Evolutionary conservation across 2,113 vertebrate species (phyloP).

Genomic region (Heptranchias perlo): DNA sequence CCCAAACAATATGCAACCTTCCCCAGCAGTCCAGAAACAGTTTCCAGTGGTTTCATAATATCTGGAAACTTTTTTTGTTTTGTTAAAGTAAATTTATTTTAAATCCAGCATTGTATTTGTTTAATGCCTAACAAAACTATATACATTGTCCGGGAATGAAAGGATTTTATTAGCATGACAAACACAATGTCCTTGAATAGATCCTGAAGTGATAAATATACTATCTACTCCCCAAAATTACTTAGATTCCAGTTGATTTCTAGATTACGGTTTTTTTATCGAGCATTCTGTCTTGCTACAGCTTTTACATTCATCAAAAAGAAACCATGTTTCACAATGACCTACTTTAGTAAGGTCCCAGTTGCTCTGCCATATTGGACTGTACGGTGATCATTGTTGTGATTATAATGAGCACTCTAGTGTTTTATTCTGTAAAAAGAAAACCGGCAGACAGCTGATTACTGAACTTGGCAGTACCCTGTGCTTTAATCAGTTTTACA

Average conservation of each 20-base stretch:
- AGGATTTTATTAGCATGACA: constrained; percentile 6
- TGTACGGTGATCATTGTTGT: constrained; percentile 13
- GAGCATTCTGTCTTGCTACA: neutral
- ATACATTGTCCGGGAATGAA: neutral
- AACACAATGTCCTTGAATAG: constrained; percentile 7
- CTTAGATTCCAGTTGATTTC: neutral
- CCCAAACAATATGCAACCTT: neutral
- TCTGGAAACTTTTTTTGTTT: neutral
- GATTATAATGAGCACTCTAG: neutral
- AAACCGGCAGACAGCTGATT: neutral
- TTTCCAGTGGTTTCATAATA: neutral
- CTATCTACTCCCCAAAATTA: neutral
- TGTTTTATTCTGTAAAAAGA: neutral
- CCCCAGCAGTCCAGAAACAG: neutral
- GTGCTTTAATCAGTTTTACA: constrained; percentile 1
- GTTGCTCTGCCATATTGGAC: constrained; percentile 5
- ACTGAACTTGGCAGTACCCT: neutral
- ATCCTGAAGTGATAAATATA: neutral
- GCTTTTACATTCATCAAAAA: neutral
- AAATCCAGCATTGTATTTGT: constrained; percentile 1
- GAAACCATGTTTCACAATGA: neutral
- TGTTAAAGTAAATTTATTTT: constrained; percentile 10
- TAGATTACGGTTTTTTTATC: neutral
- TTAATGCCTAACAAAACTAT: neutral
- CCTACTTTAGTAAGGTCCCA: neutral